Conservation (phyloP, 2,113 vertebrate species). For the Labeo rohita region DNA sequence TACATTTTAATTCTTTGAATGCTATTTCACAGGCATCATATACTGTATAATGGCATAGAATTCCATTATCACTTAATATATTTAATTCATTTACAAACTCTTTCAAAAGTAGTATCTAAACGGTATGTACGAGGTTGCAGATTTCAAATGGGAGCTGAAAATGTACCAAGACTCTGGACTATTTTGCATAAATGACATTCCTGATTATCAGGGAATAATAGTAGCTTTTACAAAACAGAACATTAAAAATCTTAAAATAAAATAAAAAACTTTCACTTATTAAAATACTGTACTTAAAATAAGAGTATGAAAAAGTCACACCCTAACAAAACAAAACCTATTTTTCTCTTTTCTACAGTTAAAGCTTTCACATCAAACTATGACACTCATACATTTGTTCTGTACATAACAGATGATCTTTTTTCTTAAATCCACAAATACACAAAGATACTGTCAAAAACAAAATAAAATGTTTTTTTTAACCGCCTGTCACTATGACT, state of each 20-base stretch:
- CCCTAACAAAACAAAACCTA: background rate
- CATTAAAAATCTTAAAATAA: conserved; percentile 9
- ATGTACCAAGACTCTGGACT: background rate
- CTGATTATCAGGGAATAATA: background rate
- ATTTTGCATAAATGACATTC: background rate
- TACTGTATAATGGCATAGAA: background rate
- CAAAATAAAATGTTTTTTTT: background rate
- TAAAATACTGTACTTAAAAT: conserved; percentile 38
- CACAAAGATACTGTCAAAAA: background rate
- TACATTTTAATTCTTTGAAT: background rate
- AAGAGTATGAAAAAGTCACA: conserved; percentile 6
- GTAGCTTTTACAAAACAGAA: background rate
- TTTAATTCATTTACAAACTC: background rate
- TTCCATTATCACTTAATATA: background rate
- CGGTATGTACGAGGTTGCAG: background rate
- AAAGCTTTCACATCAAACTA: conserved; percentile 37
- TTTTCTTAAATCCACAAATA: conserved; percentile 49
- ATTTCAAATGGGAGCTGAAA: background rate
- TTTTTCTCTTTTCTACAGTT: background rate
- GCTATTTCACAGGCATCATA: background rate
- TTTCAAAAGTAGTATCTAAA: background rate
- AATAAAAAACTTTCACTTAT: conserved; percentile 20
- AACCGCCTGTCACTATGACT: conserved; percentile 1
- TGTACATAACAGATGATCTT: conserved; percentile 61
- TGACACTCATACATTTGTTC: conserved; percentile 48